Base-by-base conservation (phyloP, 2,888 invertebrate genomes). In the Ariolimax columbianus region DNA sequence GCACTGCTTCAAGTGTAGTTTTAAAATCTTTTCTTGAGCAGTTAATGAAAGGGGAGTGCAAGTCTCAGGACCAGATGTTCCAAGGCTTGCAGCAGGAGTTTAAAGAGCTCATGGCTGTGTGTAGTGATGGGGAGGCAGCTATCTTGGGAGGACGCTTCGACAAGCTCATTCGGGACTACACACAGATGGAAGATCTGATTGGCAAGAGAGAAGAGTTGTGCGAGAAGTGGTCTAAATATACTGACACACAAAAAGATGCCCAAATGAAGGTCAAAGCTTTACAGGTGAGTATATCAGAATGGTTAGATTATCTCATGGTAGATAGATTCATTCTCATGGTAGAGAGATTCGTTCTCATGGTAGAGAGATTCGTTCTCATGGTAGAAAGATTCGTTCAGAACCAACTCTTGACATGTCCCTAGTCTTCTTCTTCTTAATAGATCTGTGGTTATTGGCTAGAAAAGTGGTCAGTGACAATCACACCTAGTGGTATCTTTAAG, bases 41-140 rank as follows among this genome's bases (percentile, higher is more conserved):
- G 93, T 96, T 96, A 0, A 95, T 97, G 43, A 95, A 97, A 83
- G 97, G 97, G 94, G 98, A 98, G 91, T 97, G 97, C 92, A 96
- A 96, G 2, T 97, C 97, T 73, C 97, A 97, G 91, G 96, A 97
- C 90, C 96, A 97, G 0, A 95, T 95, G 73, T 97, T 98, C 89
- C 95, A 96, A 88, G 95, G 96, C 3, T 97, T 98, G 89, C 97
- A 97, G 90, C 96, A 96, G 89, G 97, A 98, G 95, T 96, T 98
- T 0, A 97, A 97, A 91, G 96, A 96, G 86, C 95, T 97, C 90
- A 96, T 96, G 0, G 90, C 90, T 96, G 26, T 94, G 95, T 88
- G 96, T 96, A 95, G 96, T 30, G 96, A 96, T 0, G 96, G 96
- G 88, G 97, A 97, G 91, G 96, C 96, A 0, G 96, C 96, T 83